A percentile compares a stretch with the other conserved stretches of the same genome.
These are phyloP conservation scores for Trachelus tabidus DNA, from an alignment of 2,888 invertebrate genomes.

Conservation along the genomic window DNA sequence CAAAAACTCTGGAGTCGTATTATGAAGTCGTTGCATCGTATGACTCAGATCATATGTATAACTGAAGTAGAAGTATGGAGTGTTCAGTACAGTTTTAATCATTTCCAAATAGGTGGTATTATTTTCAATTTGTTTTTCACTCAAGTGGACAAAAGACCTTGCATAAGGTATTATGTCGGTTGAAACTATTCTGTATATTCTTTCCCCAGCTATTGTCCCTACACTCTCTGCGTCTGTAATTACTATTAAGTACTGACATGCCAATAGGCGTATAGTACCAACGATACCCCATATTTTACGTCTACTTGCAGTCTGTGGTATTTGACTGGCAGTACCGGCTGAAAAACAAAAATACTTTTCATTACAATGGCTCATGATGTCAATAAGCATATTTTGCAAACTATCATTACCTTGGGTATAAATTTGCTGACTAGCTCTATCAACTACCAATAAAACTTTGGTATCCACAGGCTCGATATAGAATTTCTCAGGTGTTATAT, in stretches of 20 bases:
- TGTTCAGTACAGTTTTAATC: slow-evolving; percentile 83
- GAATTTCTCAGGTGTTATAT: slow-evolving; percentile 90
- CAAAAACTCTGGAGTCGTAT: slow-evolving; percentile 85
- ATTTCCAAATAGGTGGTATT: slow-evolving; percentile 88
- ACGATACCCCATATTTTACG: slow-evolving; percentile 88
- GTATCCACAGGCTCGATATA: slow-evolving; percentile 84
- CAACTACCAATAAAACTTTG: slow-evolving; percentile 84
- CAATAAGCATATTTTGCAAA: not conserved
- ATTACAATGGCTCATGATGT: not conserved
- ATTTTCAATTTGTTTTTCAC: slow-evolving; percentile 83
- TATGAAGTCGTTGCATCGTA: slow-evolving; percentile 87
- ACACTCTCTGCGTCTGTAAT: slow-evolving; percentile 85
- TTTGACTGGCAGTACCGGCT: slow-evolving; percentile 69
- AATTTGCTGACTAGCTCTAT: slow-evolving; percentile 82
- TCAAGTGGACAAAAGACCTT: slow-evolving; percentile 85
- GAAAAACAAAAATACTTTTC: slow-evolving; percentile 17
- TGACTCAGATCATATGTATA: slow-evolving; percentile 95
- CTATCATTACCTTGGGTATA: slow-evolving; percentile 73
- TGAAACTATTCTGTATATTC: slow-evolving; percentile 82
- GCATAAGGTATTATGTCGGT: slow-evolving; percentile 89
- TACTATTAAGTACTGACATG: slow-evolving; percentile 89
- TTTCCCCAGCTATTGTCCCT: slow-evolving; percentile 84
- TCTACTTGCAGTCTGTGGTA: slow-evolving; percentile 73
- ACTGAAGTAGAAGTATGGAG: slow-evolving; percentile 93
- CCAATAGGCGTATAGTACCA: slow-evolving; percentile 85